These are phyloP conservation scores for Sceloporus undulatus DNA, from an alignment of 2,113 vertebrate genomes.

Conservation along the genomic window DNA sequence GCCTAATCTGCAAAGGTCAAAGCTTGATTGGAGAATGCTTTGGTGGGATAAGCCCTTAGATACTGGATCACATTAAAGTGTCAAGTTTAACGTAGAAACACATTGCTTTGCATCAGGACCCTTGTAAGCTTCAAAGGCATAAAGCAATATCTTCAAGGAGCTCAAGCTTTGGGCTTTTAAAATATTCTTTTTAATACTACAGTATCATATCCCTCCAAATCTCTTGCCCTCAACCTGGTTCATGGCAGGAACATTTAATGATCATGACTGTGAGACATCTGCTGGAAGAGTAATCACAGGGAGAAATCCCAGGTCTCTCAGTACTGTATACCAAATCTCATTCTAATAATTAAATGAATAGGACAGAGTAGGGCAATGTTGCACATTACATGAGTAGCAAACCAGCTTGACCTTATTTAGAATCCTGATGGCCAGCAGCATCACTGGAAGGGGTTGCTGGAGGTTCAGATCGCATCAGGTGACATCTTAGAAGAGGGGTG, in stretches of 20 bases:
- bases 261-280: neutral
- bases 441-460: too few relatives aligned
- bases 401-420: neutral
- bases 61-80: conserved; percentile 42
- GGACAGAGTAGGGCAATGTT: neutral
- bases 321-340: neutral
- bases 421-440: neutral
- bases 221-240: conserved; percentile 25
- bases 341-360: neutral
- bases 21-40: conserved; percentile 1
- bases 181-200: conserved; percentile 63
- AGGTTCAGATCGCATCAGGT: too few relatives aligned
- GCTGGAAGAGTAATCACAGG: neutral
- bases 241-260: conserved; percentile 23
- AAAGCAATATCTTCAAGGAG: conserved; percentile 49
- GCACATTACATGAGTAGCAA: neutral
- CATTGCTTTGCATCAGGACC: conserved; percentile 40
- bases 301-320: neutral
- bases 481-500: too few relatives aligned
- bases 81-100: conserved; percentile 34
- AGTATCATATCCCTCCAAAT: conserved; percentile 40
- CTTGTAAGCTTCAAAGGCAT: conserved; percentile 56
- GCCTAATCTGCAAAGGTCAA: neutral
- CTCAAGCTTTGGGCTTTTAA: conserved; percentile 41
- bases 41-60: conserved; percentile 30